Base-by-base conservation (phyloP, 2,888 invertebrate species). In the Ectobius pallidus region DNA sequence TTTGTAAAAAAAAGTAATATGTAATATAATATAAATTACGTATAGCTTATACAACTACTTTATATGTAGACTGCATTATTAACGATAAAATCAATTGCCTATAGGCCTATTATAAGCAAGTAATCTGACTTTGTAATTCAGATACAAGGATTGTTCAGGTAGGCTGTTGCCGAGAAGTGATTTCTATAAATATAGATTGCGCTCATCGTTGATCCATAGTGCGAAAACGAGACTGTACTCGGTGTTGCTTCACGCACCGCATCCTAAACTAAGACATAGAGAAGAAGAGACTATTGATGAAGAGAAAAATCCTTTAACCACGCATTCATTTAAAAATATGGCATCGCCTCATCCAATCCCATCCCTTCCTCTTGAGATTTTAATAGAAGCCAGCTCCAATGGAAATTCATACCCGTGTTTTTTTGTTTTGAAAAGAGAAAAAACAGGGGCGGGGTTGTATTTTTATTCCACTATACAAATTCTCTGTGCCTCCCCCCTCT, bases 331-430 rank as follows among this genome's bases (percentile, higher is more conserved):
- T 30, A 58, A 16, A 58, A 58, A 58, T 58, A 25, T 58, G 18
- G 32, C 32, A 16, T 58, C 58, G 58, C 27, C 32, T 58, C 58
- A 58, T 58, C 58, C 58, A 58, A 58, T 58, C 32, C n/a, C 58
- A 25, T 11, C 58, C n/a, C n/a, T 58, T 58, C 58, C 58, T 58
- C 58, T 58, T 30, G 58, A 58, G 58, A 58, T 58, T 58, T 58
- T 58, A 58, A 58, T 58, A 58, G 58, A 58, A 16, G n/a, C 27
- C n/a, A 58, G 30, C 58, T 58, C 58, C 58, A 58, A 58, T 58
- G 30, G 32, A 58, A 58, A 58, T 30, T 58, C 27, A 58, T 16
- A n/a, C 30, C 30, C 4, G 1, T 0, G 3, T 52, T 52, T n/a
- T n/a, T 52, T 52, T 3, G 4, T 52, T 25, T 52, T 11, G 6